Evolutionary conservation across 2,888 invertebrate genomes (phyloP), one percentile per base, ranked within the genome.

Genomic region (Coleophora flavipennella): DNA sequence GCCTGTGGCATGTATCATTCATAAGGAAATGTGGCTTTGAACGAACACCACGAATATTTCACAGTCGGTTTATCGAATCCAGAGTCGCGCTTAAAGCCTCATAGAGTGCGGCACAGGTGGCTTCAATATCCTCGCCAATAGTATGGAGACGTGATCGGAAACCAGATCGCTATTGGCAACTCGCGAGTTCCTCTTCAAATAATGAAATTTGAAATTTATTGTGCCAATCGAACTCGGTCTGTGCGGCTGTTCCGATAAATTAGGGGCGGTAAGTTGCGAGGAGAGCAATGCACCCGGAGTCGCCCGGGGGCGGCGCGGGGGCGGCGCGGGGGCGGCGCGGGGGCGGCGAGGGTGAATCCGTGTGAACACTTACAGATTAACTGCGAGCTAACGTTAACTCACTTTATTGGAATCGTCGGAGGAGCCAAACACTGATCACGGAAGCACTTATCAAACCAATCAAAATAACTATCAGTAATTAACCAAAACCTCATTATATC

Each of bases 141-240:
- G 72, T 71, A 78, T 70, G 61, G 61, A 72, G 78, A 80, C 81
- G 80, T 81, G 80, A 80, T 78, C 78, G 69, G 81, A 73, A 78
- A 79, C 73, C 63, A 63, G 70, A 76, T 73, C 55, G 69, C 72
- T 67, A 75, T 75, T 73, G 76, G 69, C 70, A 74, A 71, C 70
- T 75, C 69, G 74, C 72, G 74, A 75, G 73, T 74, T 77, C 74
- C 77, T 80, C 68, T 76, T 78, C 77, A 79, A 79, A 79, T 79
- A 79, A 80, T 78, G 76, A 79, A 79, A 79, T 80, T 78, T 79
- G 68, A 79, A 81, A 79, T 80, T 79, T 80, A 80, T 79, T 77
- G 73, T 70, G 59, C 62, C 74, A 67, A 76, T 77, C 68, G 65
- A 70, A 67, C 56, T 60, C 57, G 49, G 52, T 54, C 57, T 62